Percentiles rank a stretch among this genome's conserved stretches.
phyloP scores from a whole-genome alignment of 1,140 invertebrate genomes.

The Oryctes rhinoceros region DNA sequence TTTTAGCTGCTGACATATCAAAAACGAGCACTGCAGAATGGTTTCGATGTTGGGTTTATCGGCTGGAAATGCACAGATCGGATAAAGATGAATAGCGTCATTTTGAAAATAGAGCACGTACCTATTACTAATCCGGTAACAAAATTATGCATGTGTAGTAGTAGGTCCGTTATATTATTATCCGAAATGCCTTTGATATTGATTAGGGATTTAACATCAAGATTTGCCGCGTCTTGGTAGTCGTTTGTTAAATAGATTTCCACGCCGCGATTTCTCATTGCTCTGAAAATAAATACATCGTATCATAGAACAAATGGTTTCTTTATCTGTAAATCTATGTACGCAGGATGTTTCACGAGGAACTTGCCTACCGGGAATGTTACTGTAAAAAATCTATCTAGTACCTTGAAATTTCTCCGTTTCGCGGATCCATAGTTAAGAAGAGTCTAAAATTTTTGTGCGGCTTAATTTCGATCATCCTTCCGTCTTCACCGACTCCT shows the following conservation, averaged over 20 bases:
- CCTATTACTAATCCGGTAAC: conserved; percentile 52
- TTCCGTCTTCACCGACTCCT: conserved; percentile 77
- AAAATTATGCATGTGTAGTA: conserved; percentile 66
- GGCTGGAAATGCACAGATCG: conserved; percentile 58
- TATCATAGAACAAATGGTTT: not conserved
- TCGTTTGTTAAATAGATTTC: conserved; percentile 80
- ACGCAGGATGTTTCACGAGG: no score
- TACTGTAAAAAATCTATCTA: no score
- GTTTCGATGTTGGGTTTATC: conserved; percentile 66
- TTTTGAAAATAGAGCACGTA: conserved; percentile 34
- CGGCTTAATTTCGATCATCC: conserved; percentile 79
- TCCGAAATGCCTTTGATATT: conserved; percentile 63
- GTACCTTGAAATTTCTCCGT: conserved; percentile 92
- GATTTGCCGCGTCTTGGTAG: conserved; percentile 56
- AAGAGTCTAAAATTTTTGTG: conserved; percentile 94
- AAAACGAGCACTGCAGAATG: conserved; percentile 72
- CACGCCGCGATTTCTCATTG: conserved; percentile 97
- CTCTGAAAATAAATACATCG: conserved; percentile 66
- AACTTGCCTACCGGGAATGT: no score
- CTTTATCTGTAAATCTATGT: not conserved
- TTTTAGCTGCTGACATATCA: conserved; percentile 71
- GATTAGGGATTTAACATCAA: conserved; percentile 69
- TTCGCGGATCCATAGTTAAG: conserved; percentile 92
- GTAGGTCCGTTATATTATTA: conserved; percentile 58
- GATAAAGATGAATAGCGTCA: not conserved